phyloP scores from a whole-genome alignment of 2,888 invertebrate genomes.

The Conops quadrifasciatus region DNA sequence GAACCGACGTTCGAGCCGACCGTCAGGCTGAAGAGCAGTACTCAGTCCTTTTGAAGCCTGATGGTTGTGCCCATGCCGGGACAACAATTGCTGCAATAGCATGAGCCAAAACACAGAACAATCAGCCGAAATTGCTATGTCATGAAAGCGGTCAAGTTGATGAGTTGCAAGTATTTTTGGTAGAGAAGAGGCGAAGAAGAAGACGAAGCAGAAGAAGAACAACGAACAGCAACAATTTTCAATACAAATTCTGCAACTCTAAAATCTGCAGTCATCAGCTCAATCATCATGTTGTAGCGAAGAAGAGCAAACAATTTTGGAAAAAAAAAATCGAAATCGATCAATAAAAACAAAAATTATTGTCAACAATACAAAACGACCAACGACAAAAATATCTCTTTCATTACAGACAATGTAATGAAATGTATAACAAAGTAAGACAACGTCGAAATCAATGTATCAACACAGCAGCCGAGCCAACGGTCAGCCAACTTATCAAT shows the following conservation, averaged over 20 bases:
- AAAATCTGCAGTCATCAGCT: slow-evolving; percentile 37
- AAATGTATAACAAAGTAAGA: not conserved
- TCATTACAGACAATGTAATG: too few species aligned
- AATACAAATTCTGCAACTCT: slow-evolving; percentile 15
- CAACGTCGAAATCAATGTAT: not conserved
- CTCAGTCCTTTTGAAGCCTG: not conserved
- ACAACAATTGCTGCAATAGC: not conserved
- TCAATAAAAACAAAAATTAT: slow-evolving; percentile 7
- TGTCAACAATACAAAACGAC: not conserved
- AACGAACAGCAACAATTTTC: slow-evolving; percentile 26
- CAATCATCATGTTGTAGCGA: slow-evolving; percentile 12
- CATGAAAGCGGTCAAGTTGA: slow-evolving; percentile 17
- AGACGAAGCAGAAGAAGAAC: slow-evolving; percentile 34
- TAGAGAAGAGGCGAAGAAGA: slow-evolving; percentile 46
- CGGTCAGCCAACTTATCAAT: not conserved
- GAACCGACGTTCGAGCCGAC: too few species aligned
- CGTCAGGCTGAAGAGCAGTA: not conserved
- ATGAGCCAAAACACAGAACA: not conserved
- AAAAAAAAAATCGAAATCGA: slow-evolving; percentile 23
- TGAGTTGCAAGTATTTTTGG: slow-evolving; percentile 43
- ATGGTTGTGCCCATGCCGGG: not conserved
- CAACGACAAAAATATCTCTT: not conserved
- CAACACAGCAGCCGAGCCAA: not conserved
- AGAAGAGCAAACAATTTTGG: slow-evolving; percentile 27
- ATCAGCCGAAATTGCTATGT: not conserved